A percentile compares a stretch with the other conserved stretches of the same genome.
phyloP scores from a whole-genome alignment of 2,797 vertebrate genomes.

The Cirrhinus mrigala region DNA sequence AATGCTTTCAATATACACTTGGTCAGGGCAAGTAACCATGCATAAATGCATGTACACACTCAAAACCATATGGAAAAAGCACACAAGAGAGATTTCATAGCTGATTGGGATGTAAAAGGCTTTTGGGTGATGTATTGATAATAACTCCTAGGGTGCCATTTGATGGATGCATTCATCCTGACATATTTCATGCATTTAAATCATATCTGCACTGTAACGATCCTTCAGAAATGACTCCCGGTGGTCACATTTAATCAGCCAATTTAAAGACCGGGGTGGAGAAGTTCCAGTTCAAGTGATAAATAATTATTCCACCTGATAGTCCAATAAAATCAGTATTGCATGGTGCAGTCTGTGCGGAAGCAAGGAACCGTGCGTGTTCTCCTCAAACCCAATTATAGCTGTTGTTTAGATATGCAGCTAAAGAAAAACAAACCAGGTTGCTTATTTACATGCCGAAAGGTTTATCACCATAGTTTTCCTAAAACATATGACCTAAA shows the following conservation, averaged over 20 bases:
- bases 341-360: neutral
- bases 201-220: conserved; percentile 11
- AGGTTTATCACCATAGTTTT: conserved; percentile 11
- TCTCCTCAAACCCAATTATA: conserved; percentile 27
- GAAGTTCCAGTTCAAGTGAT: conserved; percentile 7
- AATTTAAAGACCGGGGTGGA: conserved; percentile 29
- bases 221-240: conserved; percentile 21
- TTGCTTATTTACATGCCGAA: conserved; percentile 13
- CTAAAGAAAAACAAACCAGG: neutral
- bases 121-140: conserved; percentile 32
- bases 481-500: conserved; percentile 3
- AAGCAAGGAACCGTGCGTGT: neutral
- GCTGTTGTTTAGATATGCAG: neutral
- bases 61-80: neutral
- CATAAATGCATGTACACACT: neutral
- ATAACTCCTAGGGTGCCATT: conserved; percentile 23
- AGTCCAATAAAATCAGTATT: conserved; percentile 30
- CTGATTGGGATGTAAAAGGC: conserved; percentile 32
- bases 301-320: conserved; percentile 24
- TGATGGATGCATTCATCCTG: conserved; percentile 26
- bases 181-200: conserved; percentile 47
- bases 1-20: neutral
- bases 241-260: conserved; percentile 26
- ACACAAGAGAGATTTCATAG: conserved; percentile 14
- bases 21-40: neutral